phyloP scores from a whole-genome alignment of 2,888 invertebrate genomes.

The Nemotelus nigrinus region DNA sequence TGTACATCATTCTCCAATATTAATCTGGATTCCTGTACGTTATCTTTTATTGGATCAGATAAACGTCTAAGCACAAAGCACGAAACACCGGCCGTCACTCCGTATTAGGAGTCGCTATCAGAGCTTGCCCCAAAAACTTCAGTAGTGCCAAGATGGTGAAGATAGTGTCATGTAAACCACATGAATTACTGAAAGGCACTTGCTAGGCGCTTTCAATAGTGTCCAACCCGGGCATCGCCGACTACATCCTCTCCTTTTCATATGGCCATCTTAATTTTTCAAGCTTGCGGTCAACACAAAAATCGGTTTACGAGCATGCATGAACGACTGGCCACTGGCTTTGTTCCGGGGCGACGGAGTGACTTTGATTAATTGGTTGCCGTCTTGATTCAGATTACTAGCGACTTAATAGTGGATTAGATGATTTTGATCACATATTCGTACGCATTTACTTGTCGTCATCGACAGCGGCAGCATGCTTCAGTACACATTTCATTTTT shows the following conservation, averaged over 20 bases:
- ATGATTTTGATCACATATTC: slow-evolving; percentile 38
- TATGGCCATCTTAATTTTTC: slow-evolving; percentile 24
- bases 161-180: slow-evolving; percentile 20
- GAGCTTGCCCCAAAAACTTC: slow-evolving; percentile 6
- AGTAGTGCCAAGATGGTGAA: slow-evolving; percentile 17
- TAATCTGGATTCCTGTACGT: neutral
- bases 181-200: slow-evolving; percentile 12
- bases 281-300: slow-evolving; percentile 2
- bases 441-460: neutral
- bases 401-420: slow-evolving; percentile 42
- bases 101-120: slow-evolving; percentile 1
- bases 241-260: neutral
- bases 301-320: neutral
- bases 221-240: neutral
- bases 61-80: neutral
- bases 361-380: slow-evolving; percentile 44
- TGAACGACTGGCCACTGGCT: neutral
- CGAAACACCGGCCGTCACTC: slow-evolving; percentile 10
- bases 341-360: slow-evolving; percentile 6
- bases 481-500: slow-evolving; percentile 28
- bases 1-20: no score
- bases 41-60: slow-evolving; percentile 19
- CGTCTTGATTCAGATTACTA: slow-evolving; percentile 43
- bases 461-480: slow-evolving; percentile 13
- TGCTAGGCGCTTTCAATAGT: slow-evolving; percentile 12